These are phyloP conservation scores for Diorhabda carinulata DNA, from an alignment of 1,140 invertebrate genomes.

Conservation along the genomic window DNA sequence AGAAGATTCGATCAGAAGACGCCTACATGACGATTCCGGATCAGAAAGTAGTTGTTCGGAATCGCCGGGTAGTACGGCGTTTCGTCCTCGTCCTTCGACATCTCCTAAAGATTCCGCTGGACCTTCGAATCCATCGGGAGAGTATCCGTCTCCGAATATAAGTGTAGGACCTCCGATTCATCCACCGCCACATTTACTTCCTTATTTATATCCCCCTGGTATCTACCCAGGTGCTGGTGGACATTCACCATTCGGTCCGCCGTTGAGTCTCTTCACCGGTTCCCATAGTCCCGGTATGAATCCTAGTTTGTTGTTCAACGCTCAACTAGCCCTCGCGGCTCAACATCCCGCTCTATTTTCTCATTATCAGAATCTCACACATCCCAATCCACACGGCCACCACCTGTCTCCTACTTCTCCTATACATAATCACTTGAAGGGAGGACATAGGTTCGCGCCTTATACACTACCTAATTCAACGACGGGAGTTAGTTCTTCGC, in stretches of 20 bases:
- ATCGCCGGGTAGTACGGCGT: conserved; percentile 55
- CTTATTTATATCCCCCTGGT: conserved; percentile 84
- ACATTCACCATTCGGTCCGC: conserved; percentile 65
- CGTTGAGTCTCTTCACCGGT: conserved; percentile 57
- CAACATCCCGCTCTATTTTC: conserved; percentile 73
- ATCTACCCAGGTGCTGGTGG: conserved; percentile 65
- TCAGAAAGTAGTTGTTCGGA: conserved; percentile 66
- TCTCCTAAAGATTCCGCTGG: conserved; percentile 51
- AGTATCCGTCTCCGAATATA: conserved; percentile 78
- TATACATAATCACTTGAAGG: conserved; percentile 52
- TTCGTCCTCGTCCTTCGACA: conserved; percentile 54
- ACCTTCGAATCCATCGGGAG: conserved; percentile 53
- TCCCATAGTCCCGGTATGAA: conserved; percentile 57
- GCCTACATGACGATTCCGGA: conserved; percentile 58
- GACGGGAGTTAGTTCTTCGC: conserved; percentile 49
- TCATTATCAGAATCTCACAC: conserved; percentile 60
- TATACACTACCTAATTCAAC: conserved; percentile 65
- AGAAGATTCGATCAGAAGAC: conserved; percentile 51
- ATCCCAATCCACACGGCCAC: conserved; percentile 51
- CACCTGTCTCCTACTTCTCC: conserved; percentile 50
- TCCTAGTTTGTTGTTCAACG: conserved; percentile 76
- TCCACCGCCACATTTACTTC: conserved; percentile 74
- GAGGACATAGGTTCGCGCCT: conserved; percentile 73
- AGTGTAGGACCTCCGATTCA: conserved; percentile 84
- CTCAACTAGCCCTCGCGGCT: conserved; percentile 73